These are phyloP conservation scores for Acanthaster planci DNA, from an alignment of 35 echinoderm and acorn worm genomes.

Conservation along the genomic window DNA sequence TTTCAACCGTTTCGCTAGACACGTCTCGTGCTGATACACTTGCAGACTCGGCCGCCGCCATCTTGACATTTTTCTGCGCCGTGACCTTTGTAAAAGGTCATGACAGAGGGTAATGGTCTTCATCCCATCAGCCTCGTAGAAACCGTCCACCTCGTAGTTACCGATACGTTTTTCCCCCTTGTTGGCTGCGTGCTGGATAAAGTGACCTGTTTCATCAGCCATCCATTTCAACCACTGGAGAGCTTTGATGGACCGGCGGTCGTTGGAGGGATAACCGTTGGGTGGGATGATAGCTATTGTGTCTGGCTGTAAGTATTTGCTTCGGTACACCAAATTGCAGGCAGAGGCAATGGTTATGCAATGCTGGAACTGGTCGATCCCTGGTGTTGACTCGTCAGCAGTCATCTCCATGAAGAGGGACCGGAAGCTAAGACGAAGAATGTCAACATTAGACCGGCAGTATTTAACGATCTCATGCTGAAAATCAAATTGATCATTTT, in stretches of 20 bases:
- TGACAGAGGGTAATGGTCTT: slow-evolving; percentile 18
- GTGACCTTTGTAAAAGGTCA: background rate
- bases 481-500: background rate
- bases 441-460: background rate
- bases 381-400: background rate
- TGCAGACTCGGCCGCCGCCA: background rate
- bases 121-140: no score
- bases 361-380: slow-evolving; percentile 4
- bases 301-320: background rate
- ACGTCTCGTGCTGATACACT: background rate
- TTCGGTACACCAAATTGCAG: slow-evolving; percentile 13
- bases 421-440: background rate
- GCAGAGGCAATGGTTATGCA: slow-evolving; percentile 5
- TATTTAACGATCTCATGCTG: background rate
- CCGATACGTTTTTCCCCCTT: slow-evolving; percentile 2
- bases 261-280: background rate
- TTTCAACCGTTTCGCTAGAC: background rate
- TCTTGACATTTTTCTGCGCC: background rate
- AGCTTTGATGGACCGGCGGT: background rate
- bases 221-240: background rate
- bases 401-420: slow-evolving; percentile 1
- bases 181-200: background rate
- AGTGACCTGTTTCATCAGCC: background rate
- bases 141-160: background rate
- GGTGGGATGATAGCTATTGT: slow-evolving; percentile 10